Evolutionary conservation across 2,113 vertebrate genomes (phyloP), one percentile per base, ranked within the genome.

Genomic region (Hippocampus zosterae): DNA sequence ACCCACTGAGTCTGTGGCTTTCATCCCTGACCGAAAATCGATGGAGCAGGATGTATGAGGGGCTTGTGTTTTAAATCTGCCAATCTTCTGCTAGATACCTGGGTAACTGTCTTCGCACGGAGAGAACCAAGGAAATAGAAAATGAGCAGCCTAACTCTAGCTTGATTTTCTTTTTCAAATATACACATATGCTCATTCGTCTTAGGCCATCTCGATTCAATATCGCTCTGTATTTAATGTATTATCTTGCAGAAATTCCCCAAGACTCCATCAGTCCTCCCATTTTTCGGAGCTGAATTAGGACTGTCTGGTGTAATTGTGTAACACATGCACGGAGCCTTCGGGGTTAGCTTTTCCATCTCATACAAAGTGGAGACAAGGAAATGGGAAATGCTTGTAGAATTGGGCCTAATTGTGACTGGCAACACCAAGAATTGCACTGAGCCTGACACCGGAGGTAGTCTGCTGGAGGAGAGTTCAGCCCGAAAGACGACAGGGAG

Each of bases 11-110:
- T 83, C 81, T 86, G 83, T 84, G 87, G 87, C 85, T 91, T 91
- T 89, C 88, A 91, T 86, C 80, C 74, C 76, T 73, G 87, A 86
- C 82, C 76, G 64, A 86, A 92, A 91, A 92, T 89, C 86, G 40
- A 92, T 91, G 76, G 78, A 74, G 68, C 74, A 84, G 88, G 81
- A 90, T 86, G 82, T 82, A 86, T 79, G 74, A 90, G 83, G 73
- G 74, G 83, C 82, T 81, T 69, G 65, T 65, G 79, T 69, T 75
- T 81, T 86, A 77, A 81, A 82, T 79, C 72, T 72, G 87, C 77
- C 85, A 88, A 88, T 85, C 87, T 89, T 74, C 73, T 73, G 78
- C 73, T 72, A 81, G 81, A 77, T 77, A 79, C 68, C 80, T 72
- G 71, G 74, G 84, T 85, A 87, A 84, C 72, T 74, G 63, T 78